Base-by-base conservation (phyloP, 2,888 invertebrate species). In the Cyclophora punctaria region DNA sequence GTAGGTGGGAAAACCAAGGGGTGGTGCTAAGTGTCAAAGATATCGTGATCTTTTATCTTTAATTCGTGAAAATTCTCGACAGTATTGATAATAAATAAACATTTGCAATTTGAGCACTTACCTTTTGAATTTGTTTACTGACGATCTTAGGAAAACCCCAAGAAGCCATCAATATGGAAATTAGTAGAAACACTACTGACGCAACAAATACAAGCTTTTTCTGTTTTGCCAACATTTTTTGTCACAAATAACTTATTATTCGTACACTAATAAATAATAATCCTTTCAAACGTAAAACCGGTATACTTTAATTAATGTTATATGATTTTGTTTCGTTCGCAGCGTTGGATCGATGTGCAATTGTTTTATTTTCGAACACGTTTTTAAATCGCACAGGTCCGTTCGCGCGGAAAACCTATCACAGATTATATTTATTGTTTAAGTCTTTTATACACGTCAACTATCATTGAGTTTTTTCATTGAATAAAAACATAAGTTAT, bases 91-190 rank as follows among this genome's bases (percentile, higher is more conserved):
- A 20, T 20, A 20, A 20, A 20, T 20, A 20, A 20, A 20, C 2
- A 6, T 5, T 20, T 20, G 2, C 5, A 3, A 44, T 4, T 3
- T 41, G 0, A 7, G 3, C 3, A 64, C 74, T 80, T 70, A 90
- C 90, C 80, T 89, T 80, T 50, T 84, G 78, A 52, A 90, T 82
- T 68, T 87, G 83, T 47, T 64, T 74, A 44, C 74, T 75, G 33
- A 89, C 72, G 20, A 90, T 80, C 63, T 75, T 81, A 52, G 89
- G 89, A 55, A 90, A 86, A 0, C 89, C 89, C 82, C 90, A 90
- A 47, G 81, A 67, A 0, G 87, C 83, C 53, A 90, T 57, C 7
- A 88, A 60, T 1, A 90, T 73, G 0, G 89, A 78, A 3, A 84
- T 55, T 3, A 88, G 57, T 45, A 89, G 53, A 20, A 83, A 73